phyloP scores from a whole-genome alignment of 2,888 invertebrate genomes.

The Hemithea aestivaria region DNA sequence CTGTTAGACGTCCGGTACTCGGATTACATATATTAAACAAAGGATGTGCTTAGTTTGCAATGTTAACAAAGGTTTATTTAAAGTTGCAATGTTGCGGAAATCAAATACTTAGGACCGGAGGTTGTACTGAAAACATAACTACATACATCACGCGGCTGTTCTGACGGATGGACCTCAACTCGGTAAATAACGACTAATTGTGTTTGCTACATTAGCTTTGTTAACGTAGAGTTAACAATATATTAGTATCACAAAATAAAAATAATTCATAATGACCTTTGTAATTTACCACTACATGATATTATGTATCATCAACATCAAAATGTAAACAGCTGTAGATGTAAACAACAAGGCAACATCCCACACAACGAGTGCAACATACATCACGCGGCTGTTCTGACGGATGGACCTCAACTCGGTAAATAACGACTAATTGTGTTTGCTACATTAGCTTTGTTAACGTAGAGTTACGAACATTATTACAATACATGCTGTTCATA shows the following conservation, averaged over 20 bases:
- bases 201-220: conserved; percentile 11
- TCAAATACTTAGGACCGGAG: too few relatives aligned
- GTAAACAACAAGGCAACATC: conserved; percentile 15
- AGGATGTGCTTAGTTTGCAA: too few relatives aligned
- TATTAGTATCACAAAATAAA: too few relatives aligned
- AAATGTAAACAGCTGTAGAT: conserved; percentile 8
- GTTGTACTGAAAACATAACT: too few relatives aligned
- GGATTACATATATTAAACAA: too few relatives aligned
- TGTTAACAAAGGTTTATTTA: too few relatives aligned
- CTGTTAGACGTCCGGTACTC: too few relatives aligned
- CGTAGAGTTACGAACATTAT: conserved; percentile 1
- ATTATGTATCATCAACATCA: too few relatives aligned
- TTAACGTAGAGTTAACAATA: conserved; percentile 1
- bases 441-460: conserved; percentile 9
- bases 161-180: conserved; percentile 9
- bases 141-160: conserved; percentile 8
- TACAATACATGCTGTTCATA: too few relatives aligned
- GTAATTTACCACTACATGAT: too few relatives aligned
- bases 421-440: conserved; percentile 12
- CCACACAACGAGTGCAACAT: conserved; percentile 7
- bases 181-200: conserved; percentile 9
- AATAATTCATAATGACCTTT: too few relatives aligned
- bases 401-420: conserved; percentile 6
- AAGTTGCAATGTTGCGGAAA: too few relatives aligned
- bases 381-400: conserved; percentile 9